A percentile compares a stretch with the other conserved stretches of the same genome.
Conservation (phyloP, 1,140 invertebrate genomes). For the Pachyrhynchus sulphureomaculatus region DNA sequence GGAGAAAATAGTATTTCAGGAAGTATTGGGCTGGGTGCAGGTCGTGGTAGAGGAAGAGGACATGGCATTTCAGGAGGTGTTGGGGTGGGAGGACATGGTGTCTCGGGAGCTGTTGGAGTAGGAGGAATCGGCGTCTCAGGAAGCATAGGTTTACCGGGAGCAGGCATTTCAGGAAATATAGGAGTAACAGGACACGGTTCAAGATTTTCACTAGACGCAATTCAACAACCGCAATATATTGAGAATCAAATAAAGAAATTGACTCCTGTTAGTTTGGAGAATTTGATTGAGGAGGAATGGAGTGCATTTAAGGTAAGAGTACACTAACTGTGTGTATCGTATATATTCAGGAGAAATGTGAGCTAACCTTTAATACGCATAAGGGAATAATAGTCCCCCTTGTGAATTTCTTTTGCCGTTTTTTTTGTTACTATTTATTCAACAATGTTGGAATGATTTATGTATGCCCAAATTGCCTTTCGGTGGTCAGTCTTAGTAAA, state of each 20-base stretch:
- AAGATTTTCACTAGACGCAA: constrained; percentile 11
- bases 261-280: constrained; percentile 14
- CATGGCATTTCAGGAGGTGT: too few relatives aligned
- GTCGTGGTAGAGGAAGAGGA: too few relatives aligned
- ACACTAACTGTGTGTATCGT: background rate
- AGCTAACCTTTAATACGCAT: background rate
- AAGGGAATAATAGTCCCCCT: background rate
- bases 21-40: background rate
- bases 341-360: background rate
- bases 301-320: constrained; percentile 24
- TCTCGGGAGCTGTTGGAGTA: too few relatives aligned
- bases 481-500: too few relatives aligned
- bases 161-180: background rate
- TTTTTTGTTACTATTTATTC: too few relatives aligned
- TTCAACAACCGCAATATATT: constrained; percentile 16
- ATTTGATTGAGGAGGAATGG: constrained; percentile 30
- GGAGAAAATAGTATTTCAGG: background rate
- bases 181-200: background rate
- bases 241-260: constrained; percentile 16
- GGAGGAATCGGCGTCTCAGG: too few relatives aligned
- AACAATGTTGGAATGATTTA: too few relatives aligned
- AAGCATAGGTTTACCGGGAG: too few relatives aligned
- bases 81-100: too few relatives aligned
- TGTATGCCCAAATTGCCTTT: too few relatives aligned
- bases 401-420: too few relatives aligned